phyloP scores from a whole-genome alignment of 2,888 invertebrate species.

The Tipula helvola region DNA sequence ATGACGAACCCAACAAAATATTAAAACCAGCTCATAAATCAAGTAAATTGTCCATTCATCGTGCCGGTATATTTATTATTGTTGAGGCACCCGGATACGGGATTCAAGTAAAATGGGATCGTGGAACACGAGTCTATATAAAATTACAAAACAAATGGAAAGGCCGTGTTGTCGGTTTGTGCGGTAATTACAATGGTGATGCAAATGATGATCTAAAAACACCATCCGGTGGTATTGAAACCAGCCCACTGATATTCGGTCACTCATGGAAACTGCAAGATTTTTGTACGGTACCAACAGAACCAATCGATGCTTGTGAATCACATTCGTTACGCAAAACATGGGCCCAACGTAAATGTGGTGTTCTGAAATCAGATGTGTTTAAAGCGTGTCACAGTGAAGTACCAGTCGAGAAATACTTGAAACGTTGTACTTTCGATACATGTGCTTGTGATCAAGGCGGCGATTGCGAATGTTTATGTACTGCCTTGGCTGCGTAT shows the following conservation, averaged over 20 bases:
- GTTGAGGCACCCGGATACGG: conserved; percentile 68
- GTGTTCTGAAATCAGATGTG: conserved; percentile 54
- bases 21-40: not conserved
- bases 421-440: conserved; percentile 69
- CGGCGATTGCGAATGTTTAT: conserved; percentile 80
- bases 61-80: conserved; percentile 64
- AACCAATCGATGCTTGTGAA: conserved; percentile 57
- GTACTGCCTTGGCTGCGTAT: conserved; percentile 79
- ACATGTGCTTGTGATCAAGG: conserved; percentile 82
- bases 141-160: conserved; percentile 68
- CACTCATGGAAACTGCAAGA: conserved; percentile 79
- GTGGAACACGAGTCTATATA: conserved; percentile 68
- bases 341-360: conserved; percentile 70
- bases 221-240: conserved; percentile 69
- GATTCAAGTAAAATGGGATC: conserved; percentile 75
- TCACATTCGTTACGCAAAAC: conserved; percentile 61
- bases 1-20: not conserved
- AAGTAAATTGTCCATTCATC: conserved; percentile 14
- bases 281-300: conserved; percentile 46
- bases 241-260: conserved; percentile 63
- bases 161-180: conserved; percentile 68
- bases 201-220: conserved; percentile 75
- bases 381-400: conserved; percentile 69
- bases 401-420: conserved; percentile 57
- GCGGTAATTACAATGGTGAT: conserved; percentile 83